phyloP scores from a whole-genome alignment of 2,888 invertebrate species.

The Troilus luridus region DNA sequence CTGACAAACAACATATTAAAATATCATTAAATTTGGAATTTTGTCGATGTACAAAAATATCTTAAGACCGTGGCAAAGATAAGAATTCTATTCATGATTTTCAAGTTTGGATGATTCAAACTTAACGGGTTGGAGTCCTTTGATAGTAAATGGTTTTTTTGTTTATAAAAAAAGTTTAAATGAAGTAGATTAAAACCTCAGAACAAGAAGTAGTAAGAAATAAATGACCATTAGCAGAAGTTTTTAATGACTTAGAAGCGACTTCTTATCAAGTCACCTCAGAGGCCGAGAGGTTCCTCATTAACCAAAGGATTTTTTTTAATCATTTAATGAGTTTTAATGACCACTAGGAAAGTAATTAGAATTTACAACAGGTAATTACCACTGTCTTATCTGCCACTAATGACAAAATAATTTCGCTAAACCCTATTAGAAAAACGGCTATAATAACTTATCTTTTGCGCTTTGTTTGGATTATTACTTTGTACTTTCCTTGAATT shows the following conservation, averaged over 20 bases:
- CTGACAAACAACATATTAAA: too few species aligned
- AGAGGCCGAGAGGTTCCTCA: background rate
- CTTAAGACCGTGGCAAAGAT: too few species aligned
- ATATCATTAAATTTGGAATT: too few species aligned
- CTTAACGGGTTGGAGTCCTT: background rate
- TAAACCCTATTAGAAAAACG: background rate
- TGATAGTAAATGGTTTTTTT: background rate
- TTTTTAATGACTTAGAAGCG: background rate
- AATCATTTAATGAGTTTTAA: conserved; percentile 43
- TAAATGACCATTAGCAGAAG: background rate
- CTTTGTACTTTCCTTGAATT: too few species aligned
- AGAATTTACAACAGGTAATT: conserved; percentile 18
- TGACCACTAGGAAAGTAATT: background rate
- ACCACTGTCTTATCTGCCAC: background rate
- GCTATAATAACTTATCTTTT: background rate
- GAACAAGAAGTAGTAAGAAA: conserved; percentile 1
- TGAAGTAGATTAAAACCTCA: background rate
- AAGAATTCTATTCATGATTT: too few species aligned
- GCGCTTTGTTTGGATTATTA: background rate
- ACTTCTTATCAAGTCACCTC: conserved; percentile 12
- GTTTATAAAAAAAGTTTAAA: background rate
- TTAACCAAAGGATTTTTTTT: conserved; percentile 32
- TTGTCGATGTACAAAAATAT: too few species aligned
- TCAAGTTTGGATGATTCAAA: too few species aligned
- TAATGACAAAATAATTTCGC: conserved; percentile 3